Percentiles rank a stretch among this genome's conserved stretches.
Evolutionary conservation across 2,797 vertebrate genomes (phyloP).

Genomic region (Gobionotothen gibberifrons): DNA sequence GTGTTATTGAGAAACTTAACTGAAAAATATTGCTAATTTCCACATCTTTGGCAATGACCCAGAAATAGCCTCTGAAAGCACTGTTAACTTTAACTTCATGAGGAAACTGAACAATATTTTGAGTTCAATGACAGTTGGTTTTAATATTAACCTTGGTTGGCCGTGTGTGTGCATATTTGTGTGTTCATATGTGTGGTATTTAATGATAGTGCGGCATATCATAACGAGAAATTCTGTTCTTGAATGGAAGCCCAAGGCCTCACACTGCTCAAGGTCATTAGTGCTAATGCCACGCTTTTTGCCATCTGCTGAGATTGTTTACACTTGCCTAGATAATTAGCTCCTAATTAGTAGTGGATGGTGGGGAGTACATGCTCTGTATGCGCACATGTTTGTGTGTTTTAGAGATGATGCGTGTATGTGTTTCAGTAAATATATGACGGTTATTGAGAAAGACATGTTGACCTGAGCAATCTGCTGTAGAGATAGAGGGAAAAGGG

Average conservation of each 20-base stretch:
- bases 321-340: conserved; percentile 93
- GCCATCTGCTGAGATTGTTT: conserved; percentile 94
- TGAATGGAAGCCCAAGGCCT: conserved; percentile 64
- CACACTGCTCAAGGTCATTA: conserved; percentile 87
- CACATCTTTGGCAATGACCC: background rate
- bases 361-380: conserved; percentile 73
- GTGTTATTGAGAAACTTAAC: background rate
- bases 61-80: background rate
- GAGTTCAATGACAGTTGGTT: conserved; percentile 31
- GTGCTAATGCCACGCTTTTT: conserved; percentile 82
- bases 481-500: conserved; percentile 1
- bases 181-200: conserved; percentile 37
- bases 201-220: conserved; percentile 69
- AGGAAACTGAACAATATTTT: conserved; percentile 21
- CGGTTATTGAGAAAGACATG: conserved; percentile 43
- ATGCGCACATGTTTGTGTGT: conserved; percentile 46
- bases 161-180: background rate
- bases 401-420: conserved; percentile 35
- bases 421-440: conserved; percentile 49
- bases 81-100: conserved; percentile 21
- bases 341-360: conserved; percentile 90
- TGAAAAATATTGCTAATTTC: background rate
- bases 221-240: conserved; percentile 69
- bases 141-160: conserved; percentile 31
- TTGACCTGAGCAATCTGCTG: conserved; percentile 43